Evolutionary conservation across 2,113 vertebrate genomes (phyloP).

Genomic region (Callaeas wilsoni): DNA sequence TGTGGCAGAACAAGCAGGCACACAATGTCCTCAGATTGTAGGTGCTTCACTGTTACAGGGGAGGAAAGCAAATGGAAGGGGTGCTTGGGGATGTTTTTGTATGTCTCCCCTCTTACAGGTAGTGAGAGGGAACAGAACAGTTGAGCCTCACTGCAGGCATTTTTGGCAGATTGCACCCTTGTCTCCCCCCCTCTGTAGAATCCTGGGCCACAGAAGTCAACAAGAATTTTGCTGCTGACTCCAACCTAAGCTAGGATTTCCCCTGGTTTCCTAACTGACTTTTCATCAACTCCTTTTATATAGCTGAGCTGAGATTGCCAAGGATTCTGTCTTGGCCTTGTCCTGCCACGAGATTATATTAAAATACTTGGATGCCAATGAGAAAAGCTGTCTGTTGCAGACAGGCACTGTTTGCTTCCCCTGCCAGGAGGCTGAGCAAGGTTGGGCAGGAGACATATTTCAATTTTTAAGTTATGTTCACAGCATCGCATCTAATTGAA

Average conservation of each 20-base stretch:
- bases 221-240: not conserved
- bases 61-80: not conserved
- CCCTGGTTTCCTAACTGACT: not conserved
- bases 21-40: not conserved
- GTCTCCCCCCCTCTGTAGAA: not conserved
- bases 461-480: constrained; percentile 38
- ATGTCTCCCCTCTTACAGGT: not conserved
- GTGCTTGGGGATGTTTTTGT: not conserved
- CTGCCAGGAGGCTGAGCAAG: constrained; percentile 1
- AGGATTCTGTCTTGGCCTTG: not conserved
- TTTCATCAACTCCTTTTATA: not conserved
- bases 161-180: not conserved
- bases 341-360: not conserved
- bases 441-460: constrained; percentile 14
- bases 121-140: not conserved
- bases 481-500: constrained; percentile 1
- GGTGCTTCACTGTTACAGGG: not conserved
- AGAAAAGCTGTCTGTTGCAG: not conserved
- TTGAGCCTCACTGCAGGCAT: not conserved
- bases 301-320: not conserved
- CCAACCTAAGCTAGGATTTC: not conserved
- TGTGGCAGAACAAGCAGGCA: not conserved
- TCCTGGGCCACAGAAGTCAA: not conserved
- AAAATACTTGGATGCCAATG: not conserved
- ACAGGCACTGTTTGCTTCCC: constrained; percentile 1